Conservation (phyloP, 2,888 invertebrate genomes). For the Agrochola lota region DNA sequence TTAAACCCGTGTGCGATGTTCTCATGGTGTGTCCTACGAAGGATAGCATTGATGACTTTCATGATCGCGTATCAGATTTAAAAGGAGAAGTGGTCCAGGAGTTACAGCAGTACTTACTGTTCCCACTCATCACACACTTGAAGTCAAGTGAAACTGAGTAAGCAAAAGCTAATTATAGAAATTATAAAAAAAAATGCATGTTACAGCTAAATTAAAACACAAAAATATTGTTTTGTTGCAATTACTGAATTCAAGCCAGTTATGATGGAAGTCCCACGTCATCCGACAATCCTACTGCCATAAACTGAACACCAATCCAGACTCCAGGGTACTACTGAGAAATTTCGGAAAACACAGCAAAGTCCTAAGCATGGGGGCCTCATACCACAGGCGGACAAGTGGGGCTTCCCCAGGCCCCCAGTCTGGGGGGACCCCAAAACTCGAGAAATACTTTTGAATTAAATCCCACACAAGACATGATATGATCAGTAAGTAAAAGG, state of each 20-base stretch:
- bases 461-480: no score
- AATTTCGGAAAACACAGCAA: not conserved
- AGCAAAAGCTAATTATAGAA: constrained; percentile 52
- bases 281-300: not conserved
- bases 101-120: constrained; percentile 89
- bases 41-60: constrained; percentile 80
- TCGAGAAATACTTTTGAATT: no score
- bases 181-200: not conserved
- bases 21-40: constrained; percentile 86
- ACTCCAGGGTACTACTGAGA: not conserved
- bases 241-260: not conserved
- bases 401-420: no score
- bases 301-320: not conserved
- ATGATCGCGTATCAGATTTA: constrained; percentile 76
- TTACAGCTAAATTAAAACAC: not conserved
- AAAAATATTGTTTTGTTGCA: not conserved
- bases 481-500: no score
- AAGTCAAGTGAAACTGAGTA: constrained; percentile 80
- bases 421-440: no score
- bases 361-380: not conserved
- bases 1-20: constrained; percentile 90
- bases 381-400: no score
- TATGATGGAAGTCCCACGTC: not conserved
- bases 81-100: constrained; percentile 85
- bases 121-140: constrained; percentile 87